Evolutionary conservation across 2,797 vertebrate genomes (phyloP).

Genomic region (Sebastes oblongus): DNA sequence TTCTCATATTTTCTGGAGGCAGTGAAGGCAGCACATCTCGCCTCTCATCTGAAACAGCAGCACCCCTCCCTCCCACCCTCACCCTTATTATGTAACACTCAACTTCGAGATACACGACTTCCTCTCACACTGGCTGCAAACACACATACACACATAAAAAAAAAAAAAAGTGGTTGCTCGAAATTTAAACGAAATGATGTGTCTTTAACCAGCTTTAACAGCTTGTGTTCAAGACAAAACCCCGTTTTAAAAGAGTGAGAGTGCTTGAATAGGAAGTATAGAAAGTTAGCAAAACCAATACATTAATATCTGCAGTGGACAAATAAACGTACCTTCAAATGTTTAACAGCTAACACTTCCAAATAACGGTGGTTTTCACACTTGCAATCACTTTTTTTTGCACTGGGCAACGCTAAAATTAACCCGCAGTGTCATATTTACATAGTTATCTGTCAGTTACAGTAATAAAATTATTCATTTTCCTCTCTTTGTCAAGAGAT

Average conservation of each 20-base stretch:
- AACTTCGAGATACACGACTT: slow-evolving; percentile 61
- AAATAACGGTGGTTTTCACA: neutral
- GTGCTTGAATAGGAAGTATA: neutral
- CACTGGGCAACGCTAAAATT: neutral
- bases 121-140: slow-evolving; percentile 33
- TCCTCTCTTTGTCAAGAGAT: neutral
- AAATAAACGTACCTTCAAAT: slow-evolving; percentile 36
- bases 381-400: neutral
- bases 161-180: no score
- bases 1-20: neutral
- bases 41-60: slow-evolving; percentile 2
- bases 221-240: neutral
- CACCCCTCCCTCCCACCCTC: neutral
- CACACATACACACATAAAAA: neutral
- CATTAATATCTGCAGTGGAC: neutral
- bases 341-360: neutral
- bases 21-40: slow-evolving; percentile 36
- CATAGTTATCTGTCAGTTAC: neutral
- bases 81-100: slow-evolving; percentile 73
- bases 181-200: neutral
- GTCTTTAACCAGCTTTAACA: no score
- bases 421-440: neutral
- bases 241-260: neutral
- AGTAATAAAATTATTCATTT: neutral
- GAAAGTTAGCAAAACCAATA: neutral